These are phyloP conservation scores for Petaurus breviceps DNA, from an alignment of 2,113 vertebrate species.

Conservation along the genomic window DNA sequence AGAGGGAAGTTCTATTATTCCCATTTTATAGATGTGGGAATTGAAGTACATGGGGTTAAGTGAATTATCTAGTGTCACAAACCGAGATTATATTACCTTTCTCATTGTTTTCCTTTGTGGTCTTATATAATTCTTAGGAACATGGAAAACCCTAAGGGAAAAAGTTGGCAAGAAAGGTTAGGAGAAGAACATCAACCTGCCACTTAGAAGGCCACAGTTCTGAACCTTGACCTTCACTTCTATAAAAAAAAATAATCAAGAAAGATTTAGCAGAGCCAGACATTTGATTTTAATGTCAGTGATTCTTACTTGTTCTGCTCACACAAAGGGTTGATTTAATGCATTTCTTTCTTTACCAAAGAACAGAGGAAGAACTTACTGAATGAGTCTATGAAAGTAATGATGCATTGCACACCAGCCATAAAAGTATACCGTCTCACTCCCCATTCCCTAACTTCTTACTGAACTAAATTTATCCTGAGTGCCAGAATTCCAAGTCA, in stretches of 20 bases:
- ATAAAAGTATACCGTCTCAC: not conserved
- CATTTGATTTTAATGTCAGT: not conserved
- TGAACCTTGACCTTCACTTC: not conserved
- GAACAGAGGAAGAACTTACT: not conserved
- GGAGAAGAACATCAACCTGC: not conserved
- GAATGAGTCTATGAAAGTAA: not conserved
- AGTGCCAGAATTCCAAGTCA: not conserved
- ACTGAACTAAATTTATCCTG: not conserved
- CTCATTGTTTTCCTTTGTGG: not conserved
- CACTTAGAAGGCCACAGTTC: not conserved
- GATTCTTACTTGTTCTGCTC: not conserved
- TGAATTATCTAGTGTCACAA: not conserved
- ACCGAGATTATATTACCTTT: not conserved
- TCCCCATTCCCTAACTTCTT: not conserved
- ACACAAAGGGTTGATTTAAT: not conserved
- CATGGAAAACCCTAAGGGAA: not conserved
- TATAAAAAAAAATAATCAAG: not conserved
- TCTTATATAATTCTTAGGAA: not conserved
- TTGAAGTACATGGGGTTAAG: not conserved
- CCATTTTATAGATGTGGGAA: not conserved
- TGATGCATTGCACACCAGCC: not conserved
- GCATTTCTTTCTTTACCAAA: not conserved
- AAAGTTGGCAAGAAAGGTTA: not conserved
- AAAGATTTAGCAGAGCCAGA: not conserved
- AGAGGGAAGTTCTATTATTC: not conserved